phyloP scores from a whole-genome alignment of 2,113 vertebrate genomes.

The Sphaerodactylus townsendi region DNA sequence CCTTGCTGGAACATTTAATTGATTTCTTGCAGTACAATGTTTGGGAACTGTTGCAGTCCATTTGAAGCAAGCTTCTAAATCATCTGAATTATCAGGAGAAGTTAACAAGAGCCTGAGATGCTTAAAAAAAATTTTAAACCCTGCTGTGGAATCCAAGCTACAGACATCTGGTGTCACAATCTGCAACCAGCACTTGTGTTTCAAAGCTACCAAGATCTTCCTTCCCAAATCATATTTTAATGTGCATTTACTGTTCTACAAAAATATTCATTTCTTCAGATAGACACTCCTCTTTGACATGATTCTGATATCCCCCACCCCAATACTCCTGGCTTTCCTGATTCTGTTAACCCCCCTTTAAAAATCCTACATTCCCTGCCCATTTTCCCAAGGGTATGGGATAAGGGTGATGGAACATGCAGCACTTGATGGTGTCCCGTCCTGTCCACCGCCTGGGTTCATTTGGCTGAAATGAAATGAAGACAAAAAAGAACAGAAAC shows the following conservation, averaged over 20 bases:
- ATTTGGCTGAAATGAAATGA: conserved; percentile 81
- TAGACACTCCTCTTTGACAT: conserved; percentile 32
- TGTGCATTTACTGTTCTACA: conserved; percentile 25
- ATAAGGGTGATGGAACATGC: conserved; percentile 56
- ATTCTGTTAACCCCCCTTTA: not conserved
- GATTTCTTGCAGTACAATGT: not conserved
- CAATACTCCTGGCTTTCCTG: conserved; percentile 8
- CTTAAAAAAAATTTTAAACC: not conserved
- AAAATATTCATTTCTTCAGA: conserved; percentile 30
- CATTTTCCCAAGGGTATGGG: conserved; percentile 29
- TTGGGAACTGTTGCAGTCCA: not conserved
- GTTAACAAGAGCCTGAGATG: not conserved
- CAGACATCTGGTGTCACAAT: no score
- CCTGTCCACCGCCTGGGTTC: conserved; percentile 69
- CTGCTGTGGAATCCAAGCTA: not conserved
- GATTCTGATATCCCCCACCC: conserved; percentile 44
- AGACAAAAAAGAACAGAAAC: conserved; percentile 62
- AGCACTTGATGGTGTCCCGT: conserved; percentile 66
- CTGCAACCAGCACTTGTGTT: not conserved
- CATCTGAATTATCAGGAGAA: not conserved
- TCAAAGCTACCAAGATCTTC: not conserved
- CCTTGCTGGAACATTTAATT: not conserved
- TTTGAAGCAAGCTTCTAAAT: not conserved
- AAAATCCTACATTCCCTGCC: conserved; percentile 30
- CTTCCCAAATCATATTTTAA: not conserved